These are phyloP conservation scores for Cheiracanthium punctorium DNA, from an alignment of 2,888 invertebrate species.

Conservation along the genomic window DNA sequence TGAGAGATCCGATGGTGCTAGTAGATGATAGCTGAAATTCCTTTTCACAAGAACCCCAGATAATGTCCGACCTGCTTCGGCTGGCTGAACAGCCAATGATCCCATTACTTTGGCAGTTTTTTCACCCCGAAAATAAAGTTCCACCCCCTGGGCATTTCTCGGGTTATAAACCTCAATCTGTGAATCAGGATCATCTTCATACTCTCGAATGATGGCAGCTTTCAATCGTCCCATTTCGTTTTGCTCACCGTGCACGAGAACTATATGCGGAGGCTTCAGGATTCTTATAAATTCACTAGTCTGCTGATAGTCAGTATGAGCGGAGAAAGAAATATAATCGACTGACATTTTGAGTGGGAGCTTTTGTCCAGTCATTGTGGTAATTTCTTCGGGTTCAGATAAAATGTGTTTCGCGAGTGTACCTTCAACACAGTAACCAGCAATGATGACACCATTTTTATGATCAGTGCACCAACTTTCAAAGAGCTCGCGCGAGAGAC, in stretches of 20 bases:
- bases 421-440: constrained; percentile 84
- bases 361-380: constrained; percentile 95
- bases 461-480: constrained; percentile 99
- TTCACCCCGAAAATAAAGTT: constrained; percentile 96
- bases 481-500: constrained; percentile 96
- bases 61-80: constrained; percentile 85
- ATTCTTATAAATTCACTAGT: constrained; percentile 97
- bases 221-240: constrained; percentile 99
- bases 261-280: constrained; percentile 96
- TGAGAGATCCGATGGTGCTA: constrained; percentile 92
- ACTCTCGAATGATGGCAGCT: constrained; percentile 94
- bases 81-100: constrained; percentile 87
- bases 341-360: constrained; percentile 97
- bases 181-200: constrained; percentile 86
- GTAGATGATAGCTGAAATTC: constrained; percentile 97
- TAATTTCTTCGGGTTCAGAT: constrained; percentile 98
- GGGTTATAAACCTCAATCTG: constrained; percentile 96
- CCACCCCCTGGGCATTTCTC: constrained; percentile 93
- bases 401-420: constrained; percentile 92
- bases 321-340: constrained; percentile 99
- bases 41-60: constrained; percentile 96
- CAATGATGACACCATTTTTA: constrained; percentile 98
- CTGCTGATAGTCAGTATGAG: constrained; percentile 98
- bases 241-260: constrained; percentile 97
- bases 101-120: constrained; percentile 99